Evolutionary conservation across 1,140 invertebrate genomes (phyloP).

Genomic region (Bombus sylvicola): DNA sequence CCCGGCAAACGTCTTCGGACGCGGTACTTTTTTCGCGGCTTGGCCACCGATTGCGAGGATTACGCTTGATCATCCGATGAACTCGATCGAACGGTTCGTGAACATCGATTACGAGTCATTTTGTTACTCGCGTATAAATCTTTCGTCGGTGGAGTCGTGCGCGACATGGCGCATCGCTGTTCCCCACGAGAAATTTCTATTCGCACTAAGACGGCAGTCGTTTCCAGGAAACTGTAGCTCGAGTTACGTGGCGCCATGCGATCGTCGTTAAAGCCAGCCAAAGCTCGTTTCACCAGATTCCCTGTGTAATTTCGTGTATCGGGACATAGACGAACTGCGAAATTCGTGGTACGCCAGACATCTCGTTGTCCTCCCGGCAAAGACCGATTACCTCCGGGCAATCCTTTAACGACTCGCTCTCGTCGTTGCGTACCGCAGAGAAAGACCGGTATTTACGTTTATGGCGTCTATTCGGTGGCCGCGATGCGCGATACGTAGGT

Average conservation of each 20-base stretch:
- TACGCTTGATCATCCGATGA: slow-evolving; percentile 5
- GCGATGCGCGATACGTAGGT: not conserved
- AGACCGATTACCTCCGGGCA: slow-evolving; percentile 6
- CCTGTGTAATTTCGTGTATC: slow-evolving; percentile 67
- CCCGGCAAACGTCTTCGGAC: not conserved
- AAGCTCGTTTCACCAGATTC: slow-evolving; percentile 34
- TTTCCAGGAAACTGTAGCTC: not conserved
- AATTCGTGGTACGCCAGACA: slow-evolving; percentile 4
- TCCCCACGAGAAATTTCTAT: not conserved
- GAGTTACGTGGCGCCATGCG: slow-evolving; percentile 47
- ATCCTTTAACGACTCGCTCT: slow-evolving; percentile 37
- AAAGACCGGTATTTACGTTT: slow-evolving; percentile 39
- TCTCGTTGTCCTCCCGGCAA: slow-evolving; percentile 47
- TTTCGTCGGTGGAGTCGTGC: not conserved
- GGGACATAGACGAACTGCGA: slow-evolving; percentile 54
- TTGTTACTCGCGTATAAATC: slow-evolving; percentile 9
- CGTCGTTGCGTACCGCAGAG: slow-evolving; percentile 10
- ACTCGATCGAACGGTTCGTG: not conserved
- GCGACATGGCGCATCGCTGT: not conserved
- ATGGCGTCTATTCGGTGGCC: slow-evolving; percentile 25
- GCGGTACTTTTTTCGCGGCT: not conserved
- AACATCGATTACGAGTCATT: not conserved
- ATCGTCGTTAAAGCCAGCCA: slow-evolving; percentile 62
- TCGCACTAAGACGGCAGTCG: not conserved
- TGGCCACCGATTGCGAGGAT: not conserved